A percentile compares a stretch with the other conserved stretches of the same genome.
These are phyloP conservation scores for Talpa occidentalis DNA, from an alignment of 2,113 vertebrate species.

Conservation along the genomic window DNA sequence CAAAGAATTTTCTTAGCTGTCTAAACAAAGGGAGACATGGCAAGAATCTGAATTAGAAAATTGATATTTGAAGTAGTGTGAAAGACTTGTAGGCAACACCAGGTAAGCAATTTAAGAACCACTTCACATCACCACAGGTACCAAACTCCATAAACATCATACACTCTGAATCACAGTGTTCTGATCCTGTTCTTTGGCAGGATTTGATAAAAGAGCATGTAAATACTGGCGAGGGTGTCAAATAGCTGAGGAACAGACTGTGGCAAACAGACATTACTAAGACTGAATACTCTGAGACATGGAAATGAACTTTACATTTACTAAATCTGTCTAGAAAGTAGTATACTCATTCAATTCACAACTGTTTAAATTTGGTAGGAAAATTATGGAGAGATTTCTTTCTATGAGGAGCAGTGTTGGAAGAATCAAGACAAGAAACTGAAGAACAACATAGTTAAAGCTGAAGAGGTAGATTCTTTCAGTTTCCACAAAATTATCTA, in stretches of 20 bases:
- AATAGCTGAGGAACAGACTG: background rate
- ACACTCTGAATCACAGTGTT: background rate
- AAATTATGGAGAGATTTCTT: background rate
- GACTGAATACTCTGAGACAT: background rate
- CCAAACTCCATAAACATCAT: background rate
- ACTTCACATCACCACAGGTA: background rate
- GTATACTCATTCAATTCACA: background rate
- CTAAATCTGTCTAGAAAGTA: background rate
- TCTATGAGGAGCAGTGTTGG: background rate
- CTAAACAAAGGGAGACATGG: background rate
- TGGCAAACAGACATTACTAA: background rate
- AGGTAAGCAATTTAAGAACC: constrained; percentile 54
- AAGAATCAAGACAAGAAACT: constrained; percentile 33
- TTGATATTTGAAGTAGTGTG: background rate
- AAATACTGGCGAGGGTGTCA: constrained; percentile 21
- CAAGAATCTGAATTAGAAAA: constrained; percentile 41
- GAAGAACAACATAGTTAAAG: constrained; percentile 37
- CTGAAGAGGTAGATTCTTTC: constrained; percentile 1
- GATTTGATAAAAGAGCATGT: background rate
- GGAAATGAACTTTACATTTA: background rate
- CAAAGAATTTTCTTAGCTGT: background rate
- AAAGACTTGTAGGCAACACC: background rate
- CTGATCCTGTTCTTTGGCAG: background rate
- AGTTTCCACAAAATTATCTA: constrained; percentile 22
- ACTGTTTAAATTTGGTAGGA: constrained; percentile 21